Conservation (phyloP, 1,140 invertebrate genomes). For the Drosophila obscura region DNA sequence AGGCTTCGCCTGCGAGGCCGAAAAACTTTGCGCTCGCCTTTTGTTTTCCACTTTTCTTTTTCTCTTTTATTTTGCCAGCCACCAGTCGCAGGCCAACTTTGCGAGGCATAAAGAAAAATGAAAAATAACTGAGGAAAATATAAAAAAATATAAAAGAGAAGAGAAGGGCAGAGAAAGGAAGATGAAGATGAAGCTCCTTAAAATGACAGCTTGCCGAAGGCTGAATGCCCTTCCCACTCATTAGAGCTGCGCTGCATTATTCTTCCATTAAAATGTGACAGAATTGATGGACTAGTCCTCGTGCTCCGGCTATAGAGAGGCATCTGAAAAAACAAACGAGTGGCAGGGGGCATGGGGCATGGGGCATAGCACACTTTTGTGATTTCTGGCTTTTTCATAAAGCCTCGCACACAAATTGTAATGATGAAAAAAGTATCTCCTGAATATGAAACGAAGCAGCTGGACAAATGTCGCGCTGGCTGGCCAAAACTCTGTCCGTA, state of each 20-base stretch:
- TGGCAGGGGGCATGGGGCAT: no score
- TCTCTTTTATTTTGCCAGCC: neutral
- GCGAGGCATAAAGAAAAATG: slow-evolving; percentile 55
- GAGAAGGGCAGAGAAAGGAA: slow-evolving; percentile 13
- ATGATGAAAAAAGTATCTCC: slow-evolving; percentile 69
- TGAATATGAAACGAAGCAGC: slow-evolving; percentile 82
- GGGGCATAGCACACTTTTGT: slow-evolving; percentile 45
- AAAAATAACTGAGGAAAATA: slow-evolving; percentile 46
- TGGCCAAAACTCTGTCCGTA: slow-evolving; percentile 16
- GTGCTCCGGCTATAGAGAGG: neutral
- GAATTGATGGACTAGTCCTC: slow-evolving; percentile 13
- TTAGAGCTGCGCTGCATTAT: no score
- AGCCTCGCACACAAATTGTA: slow-evolving; percentile 46
- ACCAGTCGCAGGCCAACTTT: slow-evolving; percentile 48
- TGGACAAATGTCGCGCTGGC: slow-evolving; percentile 65
- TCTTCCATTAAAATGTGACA: neutral
- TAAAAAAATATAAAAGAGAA: slow-evolving; percentile 13
- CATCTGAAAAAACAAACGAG: no score
- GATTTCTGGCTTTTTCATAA: slow-evolving; percentile 57
- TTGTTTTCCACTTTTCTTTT: slow-evolving; percentile 28
- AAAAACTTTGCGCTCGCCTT: slow-evolving; percentile 67
- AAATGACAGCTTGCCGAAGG: slow-evolving; percentile 15
- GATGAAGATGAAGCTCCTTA: neutral
- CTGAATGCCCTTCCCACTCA: slow-evolving; percentile 11
- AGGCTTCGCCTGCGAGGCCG: slow-evolving; percentile 28